These are phyloP conservation scores for Acrobasis suavella DNA, from an alignment of 2,888 invertebrate species.

Conservation along the genomic window DNA sequence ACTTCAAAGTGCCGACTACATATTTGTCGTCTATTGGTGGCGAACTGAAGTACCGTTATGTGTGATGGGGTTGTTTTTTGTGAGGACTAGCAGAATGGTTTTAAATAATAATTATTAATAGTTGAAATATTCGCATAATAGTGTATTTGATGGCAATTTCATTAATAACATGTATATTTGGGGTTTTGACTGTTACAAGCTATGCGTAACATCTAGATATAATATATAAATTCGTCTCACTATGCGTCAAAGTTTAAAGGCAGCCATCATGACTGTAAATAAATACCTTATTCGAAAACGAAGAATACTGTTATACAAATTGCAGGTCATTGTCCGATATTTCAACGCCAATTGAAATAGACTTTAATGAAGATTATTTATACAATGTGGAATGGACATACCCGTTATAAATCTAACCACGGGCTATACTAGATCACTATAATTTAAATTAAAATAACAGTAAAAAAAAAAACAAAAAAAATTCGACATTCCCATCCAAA, in stretches of 20 bases:
- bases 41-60: not conserved
- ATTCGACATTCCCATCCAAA: no score
- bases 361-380: not conserved
- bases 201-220: no score
- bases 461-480: no score
- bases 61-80: not conserved
- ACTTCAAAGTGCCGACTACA: no score
- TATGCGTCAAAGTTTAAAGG: not conserved
- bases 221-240: not conserved
- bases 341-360: not conserved
- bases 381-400: no score
- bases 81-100: not conserved
- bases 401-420: no score
- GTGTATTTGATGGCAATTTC: not conserved
- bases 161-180: not conserved
- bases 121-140: not conserved
- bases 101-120: not conserved
- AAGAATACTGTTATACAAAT: not conserved
- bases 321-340: not conserved
- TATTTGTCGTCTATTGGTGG: not conserved
- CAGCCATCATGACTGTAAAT: not conserved
- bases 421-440: no score
- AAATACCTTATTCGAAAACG: not conserved
- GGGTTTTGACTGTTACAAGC: not conserved
- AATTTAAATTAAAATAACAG: no score